A percentile compares a stretch with the other conserved stretches of the same genome.
phyloP scores from a whole-genome alignment of 2,113 vertebrate species.

The Entomyzon cyanotis region DNA sequence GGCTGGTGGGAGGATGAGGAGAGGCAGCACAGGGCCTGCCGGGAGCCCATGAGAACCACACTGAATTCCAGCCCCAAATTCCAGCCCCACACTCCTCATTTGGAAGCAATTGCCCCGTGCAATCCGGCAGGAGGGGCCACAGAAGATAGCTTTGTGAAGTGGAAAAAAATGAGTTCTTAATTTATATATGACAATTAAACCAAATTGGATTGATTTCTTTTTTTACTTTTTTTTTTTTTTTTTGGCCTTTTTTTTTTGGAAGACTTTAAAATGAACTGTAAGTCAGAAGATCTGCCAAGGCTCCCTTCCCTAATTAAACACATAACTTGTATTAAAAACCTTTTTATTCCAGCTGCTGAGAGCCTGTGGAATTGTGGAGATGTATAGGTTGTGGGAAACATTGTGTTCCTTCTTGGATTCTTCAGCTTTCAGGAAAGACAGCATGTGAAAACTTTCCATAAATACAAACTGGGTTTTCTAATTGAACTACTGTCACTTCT shows the following conservation, averaged over 20 bases:
- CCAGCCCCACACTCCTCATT: background rate
- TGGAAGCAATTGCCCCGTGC: constrained; percentile 14
- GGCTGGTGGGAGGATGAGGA: background rate
- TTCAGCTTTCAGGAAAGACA: constrained; percentile 45
- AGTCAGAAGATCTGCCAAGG: constrained; percentile 61
- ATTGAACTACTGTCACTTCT: constrained; percentile 55
- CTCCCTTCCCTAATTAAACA: constrained; percentile 59
- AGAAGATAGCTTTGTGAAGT: constrained; percentile 31
- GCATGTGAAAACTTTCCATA: constrained; percentile 61
- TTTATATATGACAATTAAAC: constrained; percentile 50
- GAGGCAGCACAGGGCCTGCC: background rate
- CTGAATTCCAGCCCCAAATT: background rate
- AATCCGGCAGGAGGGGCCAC: constrained; percentile 22
- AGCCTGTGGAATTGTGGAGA: constrained; percentile 14
- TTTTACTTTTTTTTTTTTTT: background rate
- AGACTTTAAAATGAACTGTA: constrained; percentile 43
- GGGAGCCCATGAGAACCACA: background rate
- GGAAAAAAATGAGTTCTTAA: constrained; percentile 42
- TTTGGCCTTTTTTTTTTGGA: background rate
- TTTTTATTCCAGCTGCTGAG: constrained; percentile 54
- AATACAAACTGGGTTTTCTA: constrained; percentile 43
- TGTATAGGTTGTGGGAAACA: constrained; percentile 63
- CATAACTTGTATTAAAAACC: constrained; percentile 18
- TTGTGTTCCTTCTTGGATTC: constrained; percentile 56
- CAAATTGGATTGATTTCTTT: constrained; percentile 1